Evolutionary conservation across 2,888 invertebrate genomes (phyloP), one percentile per base, ranked within the genome.

Genomic region (Latrodectus elegans): DNA sequence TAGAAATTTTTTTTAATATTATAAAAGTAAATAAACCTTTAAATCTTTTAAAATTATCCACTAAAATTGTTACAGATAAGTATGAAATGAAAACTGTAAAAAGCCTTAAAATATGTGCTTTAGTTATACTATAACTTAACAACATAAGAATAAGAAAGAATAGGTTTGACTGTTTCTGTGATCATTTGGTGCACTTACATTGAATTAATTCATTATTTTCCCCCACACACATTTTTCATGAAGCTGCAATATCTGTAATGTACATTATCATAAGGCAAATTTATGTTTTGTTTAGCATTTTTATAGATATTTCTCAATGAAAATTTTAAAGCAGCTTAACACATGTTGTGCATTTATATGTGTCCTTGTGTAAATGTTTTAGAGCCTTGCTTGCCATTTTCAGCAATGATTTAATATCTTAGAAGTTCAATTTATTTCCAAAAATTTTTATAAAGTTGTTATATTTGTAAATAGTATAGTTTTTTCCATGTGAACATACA

Each of bases 331-430:
- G n/a, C n/a, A 15, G 12, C 14, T 60, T 14, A 15, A 60, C 12
- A 15, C 14, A 15, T 60, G 6, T n/a, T 12, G 12, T 60, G 60
- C 60, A 60, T 60, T 60, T 60, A 60, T 60, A 55, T 55, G 55
- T 55, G 15, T 55, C 12, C 4, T 60, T 60, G 60, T 60, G n/a
- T 60, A 60, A 60, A 60, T 60, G 60, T 60, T 60, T 10, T 60
- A 60, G 60, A 60, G 60, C 60, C 60, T 60, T n/a, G 60, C 60
- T 60, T 60, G 60, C 60, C 60, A 60, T 60, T 60, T 60, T 60
- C n/a, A 60, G 60, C 60, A 60, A 4, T 15, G 12, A 10, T 60
- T 60, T 12, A 60, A 15, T 60, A 60, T 60, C 14, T 60, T 15
- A 60, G 60, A 12, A 60, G 12, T n/a, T 60, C 10, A 4, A 60